phyloP scores from a whole-genome alignment of 2,113 vertebrate species.

The Melierax canorus region DNA sequence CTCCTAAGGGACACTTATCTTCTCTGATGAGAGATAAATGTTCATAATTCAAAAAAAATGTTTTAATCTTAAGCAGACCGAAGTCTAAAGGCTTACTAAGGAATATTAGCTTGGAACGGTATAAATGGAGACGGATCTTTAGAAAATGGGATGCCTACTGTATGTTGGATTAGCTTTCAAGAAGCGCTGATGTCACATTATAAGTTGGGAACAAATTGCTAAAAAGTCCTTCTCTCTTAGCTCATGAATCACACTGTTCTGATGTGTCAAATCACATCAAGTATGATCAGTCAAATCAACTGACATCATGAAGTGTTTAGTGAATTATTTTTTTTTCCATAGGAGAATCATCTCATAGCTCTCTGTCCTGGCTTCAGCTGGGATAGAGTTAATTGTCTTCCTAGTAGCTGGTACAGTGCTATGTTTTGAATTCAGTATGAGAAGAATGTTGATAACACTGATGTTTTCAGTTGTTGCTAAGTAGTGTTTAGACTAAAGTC shows the following conservation, averaged over 20 bases:
- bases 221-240: neutral
- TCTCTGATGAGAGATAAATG: constrained; percentile 60
- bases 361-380: too few species aligned
- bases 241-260: constrained; percentile 20
- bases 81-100: constrained; percentile 30
- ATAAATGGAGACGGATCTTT: constrained; percentile 33
- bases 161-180: constrained; percentile 14
- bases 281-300: constrained; percentile 26
- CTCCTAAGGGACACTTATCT: constrained; percentile 43
- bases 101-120: constrained; percentile 26
- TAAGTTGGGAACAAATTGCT: constrained; percentile 22
- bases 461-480: too few species aligned
- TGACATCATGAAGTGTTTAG: neutral
- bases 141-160: neutral
- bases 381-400: too few species aligned
- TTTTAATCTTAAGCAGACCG: constrained; percentile 33
- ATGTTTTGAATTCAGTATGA: too few species aligned
- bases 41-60: neutral
- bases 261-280: constrained; percentile 35
- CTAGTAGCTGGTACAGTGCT: too few species aligned
- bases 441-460: too few species aligned
- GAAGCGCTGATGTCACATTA: constrained; percentile 2
- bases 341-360: neutral
- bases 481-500: too few species aligned
- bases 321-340: neutral